A percentile compares a stretch with the other conserved stretches of the same genome.
phyloP scores from a whole-genome alignment of 2,113 vertebrate genomes.

The Datnioides undecimradiatus region DNA sequence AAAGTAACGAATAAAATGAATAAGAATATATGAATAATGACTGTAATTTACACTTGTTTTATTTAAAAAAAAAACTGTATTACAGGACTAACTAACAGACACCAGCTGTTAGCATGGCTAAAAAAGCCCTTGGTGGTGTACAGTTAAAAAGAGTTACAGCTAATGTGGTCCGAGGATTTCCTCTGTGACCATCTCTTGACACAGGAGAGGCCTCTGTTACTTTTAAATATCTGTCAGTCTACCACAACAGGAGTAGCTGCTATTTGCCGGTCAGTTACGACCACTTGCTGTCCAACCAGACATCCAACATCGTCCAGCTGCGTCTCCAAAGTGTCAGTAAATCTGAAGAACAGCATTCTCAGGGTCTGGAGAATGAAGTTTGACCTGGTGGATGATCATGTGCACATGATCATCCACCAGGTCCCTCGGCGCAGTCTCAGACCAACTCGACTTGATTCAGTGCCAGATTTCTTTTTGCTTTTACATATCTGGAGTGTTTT shows the following conservation, averaged over 20 bases:
- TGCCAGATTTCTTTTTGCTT: constrained; percentile 37
- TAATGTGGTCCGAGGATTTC: background rate
- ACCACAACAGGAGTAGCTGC: background rate
- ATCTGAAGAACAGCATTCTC: constrained; percentile 19
- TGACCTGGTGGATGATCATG: constrained; percentile 27
- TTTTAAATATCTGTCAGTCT: background rate
- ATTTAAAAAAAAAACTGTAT: too few species aligned
- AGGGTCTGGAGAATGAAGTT: constrained; percentile 25
- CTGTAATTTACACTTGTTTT: too few species aligned
- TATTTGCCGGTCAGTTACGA: constrained; percentile 11
- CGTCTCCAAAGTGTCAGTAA: constrained; percentile 6
- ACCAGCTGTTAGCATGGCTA: background rate
- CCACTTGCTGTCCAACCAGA: background rate
- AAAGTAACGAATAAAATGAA: too few species aligned
- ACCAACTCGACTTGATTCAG: constrained; percentile 26
- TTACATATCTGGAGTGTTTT: constrained; percentile 46
- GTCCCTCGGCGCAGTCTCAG: constrained; percentile 19
- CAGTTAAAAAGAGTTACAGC: background rate
- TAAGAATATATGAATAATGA: too few species aligned
- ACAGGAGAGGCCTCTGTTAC: background rate
- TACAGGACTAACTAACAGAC: background rate
- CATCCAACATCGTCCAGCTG: constrained; percentile 17
- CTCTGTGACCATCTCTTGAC: background rate
- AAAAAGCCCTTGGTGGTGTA: background rate
- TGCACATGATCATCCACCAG: constrained; percentile 12